phyloP scores from a whole-genome alignment of 1,140 invertebrate species.

The Oryctes rhinoceros region DNA sequence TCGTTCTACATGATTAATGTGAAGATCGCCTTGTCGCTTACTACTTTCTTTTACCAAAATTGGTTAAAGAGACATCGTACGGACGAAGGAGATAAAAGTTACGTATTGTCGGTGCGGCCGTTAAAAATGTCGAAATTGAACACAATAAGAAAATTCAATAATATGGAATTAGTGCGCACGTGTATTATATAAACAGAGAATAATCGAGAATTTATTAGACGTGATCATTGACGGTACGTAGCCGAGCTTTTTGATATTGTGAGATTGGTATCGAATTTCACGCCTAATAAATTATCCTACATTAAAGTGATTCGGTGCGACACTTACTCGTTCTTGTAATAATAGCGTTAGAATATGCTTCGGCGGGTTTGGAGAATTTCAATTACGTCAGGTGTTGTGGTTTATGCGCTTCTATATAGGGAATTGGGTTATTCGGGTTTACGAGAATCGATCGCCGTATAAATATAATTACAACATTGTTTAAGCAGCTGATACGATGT shows the following conservation, averaged over 20 bases:
- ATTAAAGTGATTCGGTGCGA: background rate
- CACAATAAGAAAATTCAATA: slow-evolving; percentile 28
- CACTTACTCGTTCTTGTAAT: background rate
- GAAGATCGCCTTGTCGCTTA: background rate
- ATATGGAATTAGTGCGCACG: slow-evolving; percentile 21
- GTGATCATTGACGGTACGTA: background rate
- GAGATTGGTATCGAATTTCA: slow-evolving; percentile 14
- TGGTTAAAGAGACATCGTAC: slow-evolving; percentile 1
- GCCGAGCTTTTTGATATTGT: background rate
- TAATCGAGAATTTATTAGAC: slow-evolving; percentile 20
- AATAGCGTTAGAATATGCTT: background rate
- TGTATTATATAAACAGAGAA: background rate
- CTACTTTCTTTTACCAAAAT: slow-evolving; percentile 19
- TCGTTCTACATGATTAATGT: slow-evolving; percentile 20
- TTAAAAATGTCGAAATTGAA: slow-evolving; percentile 14
- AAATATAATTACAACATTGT: no score
- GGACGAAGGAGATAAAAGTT: background rate
- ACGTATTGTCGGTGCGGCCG: background rate
- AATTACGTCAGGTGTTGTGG: background rate
- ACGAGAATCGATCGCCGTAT: no score
- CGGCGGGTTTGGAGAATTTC: background rate
- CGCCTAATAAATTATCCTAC: slow-evolving; percentile 17
- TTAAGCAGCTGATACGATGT: no score
- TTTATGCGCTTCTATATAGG: no score
- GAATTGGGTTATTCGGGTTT: no score